Conservation (phyloP, 2,797 vertebrate genomes). For the Trachops cirrhosus region DNA sequence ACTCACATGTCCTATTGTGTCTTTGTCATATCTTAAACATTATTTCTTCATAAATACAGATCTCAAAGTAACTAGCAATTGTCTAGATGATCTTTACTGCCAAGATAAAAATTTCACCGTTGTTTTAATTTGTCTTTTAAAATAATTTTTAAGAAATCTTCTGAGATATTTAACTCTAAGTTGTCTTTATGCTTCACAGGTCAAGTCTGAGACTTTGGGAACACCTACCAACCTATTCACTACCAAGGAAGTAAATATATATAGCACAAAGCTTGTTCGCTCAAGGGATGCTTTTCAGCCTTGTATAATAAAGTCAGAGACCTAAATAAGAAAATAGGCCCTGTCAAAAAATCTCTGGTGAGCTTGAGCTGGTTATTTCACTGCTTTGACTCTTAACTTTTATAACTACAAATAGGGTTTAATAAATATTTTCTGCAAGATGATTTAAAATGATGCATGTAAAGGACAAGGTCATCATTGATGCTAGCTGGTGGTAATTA, state of each 20-base stretch:
- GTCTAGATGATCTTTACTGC: neutral
- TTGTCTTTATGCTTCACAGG: neutral
- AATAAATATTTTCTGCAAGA: neutral
- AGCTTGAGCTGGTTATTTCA: neutral
- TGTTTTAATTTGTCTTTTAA: constrained; percentile 2
- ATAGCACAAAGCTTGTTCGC: neutral
- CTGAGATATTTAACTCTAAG: neutral
- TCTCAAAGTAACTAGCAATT: neutral
- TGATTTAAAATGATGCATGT: neutral
- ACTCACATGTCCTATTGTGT: neutral
- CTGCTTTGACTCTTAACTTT: neutral
- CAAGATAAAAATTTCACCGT: neutral
- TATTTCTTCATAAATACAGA: neutral
- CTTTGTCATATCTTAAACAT: neutral
- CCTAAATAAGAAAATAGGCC: neutral
- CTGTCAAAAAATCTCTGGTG: neutral
- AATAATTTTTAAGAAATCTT: neutral
- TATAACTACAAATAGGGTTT: neutral
- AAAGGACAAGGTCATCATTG: neutral
- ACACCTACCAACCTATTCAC: neutral
- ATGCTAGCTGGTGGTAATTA: neutral
- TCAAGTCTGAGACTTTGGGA: neutral
- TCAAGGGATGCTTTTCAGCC: neutral
- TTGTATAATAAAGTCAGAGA: neutral
- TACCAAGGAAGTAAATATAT: neutral